Base-by-base conservation (phyloP, 2,797 vertebrate genomes). In the Yasuhikotakia modesta region DNA sequence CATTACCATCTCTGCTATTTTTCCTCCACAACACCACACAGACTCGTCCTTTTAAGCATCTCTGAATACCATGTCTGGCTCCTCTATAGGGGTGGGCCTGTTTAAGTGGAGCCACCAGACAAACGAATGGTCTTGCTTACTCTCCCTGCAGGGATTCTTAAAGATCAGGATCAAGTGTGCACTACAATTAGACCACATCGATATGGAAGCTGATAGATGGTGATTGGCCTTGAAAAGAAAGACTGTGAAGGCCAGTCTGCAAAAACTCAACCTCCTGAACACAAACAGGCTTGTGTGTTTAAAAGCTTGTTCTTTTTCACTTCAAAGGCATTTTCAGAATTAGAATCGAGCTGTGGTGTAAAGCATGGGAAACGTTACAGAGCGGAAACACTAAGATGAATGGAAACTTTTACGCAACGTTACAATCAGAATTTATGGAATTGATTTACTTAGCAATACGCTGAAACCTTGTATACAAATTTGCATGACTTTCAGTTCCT, bases 181-280 rank as follows among this genome's bases (percentile, higher is more conserved):
- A 72, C 65, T 55, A 76, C 77, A 81, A 81, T 83, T 80, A 78
- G 82, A 60, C 22, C 64, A 67, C 52, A 45, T 81, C 79, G 60
- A 79, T 74, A 65, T 65, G 45, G 22, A 80, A 4, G 17, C 73
- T 75, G 67, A 82, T 72, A 74, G 80, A 81, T 65, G 27, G 43
- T 60, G 60, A 73, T 58, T 64, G 75, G 73, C 76, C 53, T 61
- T 75, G 70, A 53, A 70, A 67, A 35, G 58, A 35, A 70, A 48
- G 45, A 74, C 50, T 22, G 39, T 43, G 39, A 10, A 10, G 39
- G 1, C 39, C 10, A 43, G 1, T 22, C 58, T 13, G 55, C 48
- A 76, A 48, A 73, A 74, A 24, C 30, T 19, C 5, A 21, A 43
- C 19, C 70, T 58, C 45, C 43, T 19, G 45, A 22, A 68, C 35